phyloP scores from a whole-genome alignment of 2,797 vertebrate genomes.

The Peromyscus aztecus region DNA sequence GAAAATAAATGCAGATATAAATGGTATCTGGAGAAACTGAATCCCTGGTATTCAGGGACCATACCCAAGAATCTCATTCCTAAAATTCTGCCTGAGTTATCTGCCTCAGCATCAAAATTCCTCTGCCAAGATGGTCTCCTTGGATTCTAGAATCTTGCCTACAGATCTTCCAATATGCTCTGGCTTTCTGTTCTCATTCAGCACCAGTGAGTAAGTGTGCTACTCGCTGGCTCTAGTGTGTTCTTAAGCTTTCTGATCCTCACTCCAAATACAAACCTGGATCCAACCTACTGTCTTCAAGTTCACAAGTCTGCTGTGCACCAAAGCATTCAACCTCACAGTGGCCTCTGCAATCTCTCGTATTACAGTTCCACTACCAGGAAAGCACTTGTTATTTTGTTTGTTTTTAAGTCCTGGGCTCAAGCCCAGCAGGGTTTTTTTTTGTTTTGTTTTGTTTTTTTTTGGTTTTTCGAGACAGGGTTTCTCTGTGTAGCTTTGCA shows the following conservation, averaged over 20 bases:
- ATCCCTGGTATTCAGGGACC: not conserved
- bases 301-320: not conserved
- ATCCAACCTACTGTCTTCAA: not conserved
- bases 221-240: not conserved
- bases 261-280: not conserved
- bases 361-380: not conserved
- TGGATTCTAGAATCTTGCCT: not conserved
- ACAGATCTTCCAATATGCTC: not conserved
- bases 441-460: no score
- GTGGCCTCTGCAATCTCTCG: not conserved
- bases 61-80: not conserved
- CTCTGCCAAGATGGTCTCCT: not conserved
- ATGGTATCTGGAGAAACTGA: not conserved
- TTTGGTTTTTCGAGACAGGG: no score
- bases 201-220: not conserved
- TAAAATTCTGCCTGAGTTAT: not conserved
- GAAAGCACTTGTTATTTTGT: not conserved
- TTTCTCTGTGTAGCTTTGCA: no score
- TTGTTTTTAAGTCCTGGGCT: not conserved
- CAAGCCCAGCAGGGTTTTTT: not conserved
- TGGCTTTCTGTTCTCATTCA: not conserved
- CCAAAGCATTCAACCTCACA: not conserved
- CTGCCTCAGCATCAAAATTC: conserved; percentile 7
- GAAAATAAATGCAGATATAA: conserved; percentile 33
- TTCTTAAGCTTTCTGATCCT: not conserved